These are phyloP conservation scores for Arenicola marina DNA, from an alignment of 2,888 invertebrate species.

Conservation along the genomic window DNA sequence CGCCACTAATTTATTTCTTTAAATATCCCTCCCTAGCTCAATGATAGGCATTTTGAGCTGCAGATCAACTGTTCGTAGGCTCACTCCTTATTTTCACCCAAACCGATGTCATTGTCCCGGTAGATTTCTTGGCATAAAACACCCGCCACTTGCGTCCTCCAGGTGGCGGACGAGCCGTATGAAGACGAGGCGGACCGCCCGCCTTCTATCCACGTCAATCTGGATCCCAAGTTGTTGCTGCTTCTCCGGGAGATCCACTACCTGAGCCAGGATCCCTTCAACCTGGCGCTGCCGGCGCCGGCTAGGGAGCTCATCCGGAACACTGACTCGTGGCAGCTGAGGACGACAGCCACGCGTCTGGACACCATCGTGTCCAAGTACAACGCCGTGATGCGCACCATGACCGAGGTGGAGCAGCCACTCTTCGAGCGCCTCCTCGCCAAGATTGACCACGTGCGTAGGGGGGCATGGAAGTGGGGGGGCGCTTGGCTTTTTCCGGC, in stretches of 20 bases:
- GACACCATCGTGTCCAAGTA: slow-evolving; percentile 60
- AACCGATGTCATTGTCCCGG: too few relatives aligned
- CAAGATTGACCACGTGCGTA: slow-evolving; percentile 56
- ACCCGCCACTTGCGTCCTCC: slow-evolving; percentile 11
- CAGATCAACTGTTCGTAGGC: too few relatives aligned
- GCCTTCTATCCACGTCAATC: slow-evolving; percentile 56
- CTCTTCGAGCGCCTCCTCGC: slow-evolving; percentile 57
- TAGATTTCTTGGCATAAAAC: too few relatives aligned
- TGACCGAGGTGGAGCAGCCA: slow-evolving; percentile 57
- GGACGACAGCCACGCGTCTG: slow-evolving; percentile 54
- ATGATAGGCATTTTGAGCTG: too few relatives aligned
- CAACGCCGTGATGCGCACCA: slow-evolving; percentile 56
- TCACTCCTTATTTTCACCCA: too few relatives aligned
- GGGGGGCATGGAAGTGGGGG: too few relatives aligned
- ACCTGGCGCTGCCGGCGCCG: slow-evolving; percentile 42
- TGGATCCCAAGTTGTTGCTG: slow-evolving; percentile 56
- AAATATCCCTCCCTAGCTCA: too few relatives aligned
- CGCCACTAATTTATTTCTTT: too few relatives aligned
- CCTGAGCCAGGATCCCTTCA: slow-evolving; percentile 54
- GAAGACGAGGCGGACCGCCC: slow-evolving; percentile 55
- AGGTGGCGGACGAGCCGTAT: slow-evolving; percentile 58
- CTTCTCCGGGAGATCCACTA: slow-evolving; percentile 58
- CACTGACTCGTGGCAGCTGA: slow-evolving; percentile 49
- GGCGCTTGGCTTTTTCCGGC: background rate
- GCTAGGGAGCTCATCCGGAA: slow-evolving; percentile 54